phyloP scores from a whole-genome alignment of 2,797 vertebrate species.

The Sarcoramphus papa region DNA sequence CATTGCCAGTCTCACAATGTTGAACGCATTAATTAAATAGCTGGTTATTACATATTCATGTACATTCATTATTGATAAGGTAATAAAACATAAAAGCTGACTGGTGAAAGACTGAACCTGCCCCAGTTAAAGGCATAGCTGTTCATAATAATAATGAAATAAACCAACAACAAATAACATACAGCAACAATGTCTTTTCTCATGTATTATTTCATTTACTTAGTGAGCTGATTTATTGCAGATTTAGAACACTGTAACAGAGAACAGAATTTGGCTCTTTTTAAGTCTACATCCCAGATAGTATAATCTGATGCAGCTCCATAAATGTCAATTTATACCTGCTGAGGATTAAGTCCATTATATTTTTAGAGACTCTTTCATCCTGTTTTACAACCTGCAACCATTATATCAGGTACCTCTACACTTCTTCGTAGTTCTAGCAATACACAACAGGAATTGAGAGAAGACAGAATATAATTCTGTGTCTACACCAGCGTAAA shows the following conservation, averaged over 20 bases:
- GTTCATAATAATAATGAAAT: background rate
- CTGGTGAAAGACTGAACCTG: constrained; percentile 21
- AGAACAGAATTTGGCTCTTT: background rate
- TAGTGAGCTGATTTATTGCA: background rate
- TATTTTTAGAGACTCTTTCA: constrained; percentile 8
- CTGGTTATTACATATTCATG: constrained; percentile 57
- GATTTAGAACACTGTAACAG: background rate
- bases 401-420: background rate
- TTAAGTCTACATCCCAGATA: background rate
- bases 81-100: constrained; percentile 60
- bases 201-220: background rate
- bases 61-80: constrained; percentile 56
- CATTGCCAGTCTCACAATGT: background rate
- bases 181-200: background rate
- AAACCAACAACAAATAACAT: background rate
- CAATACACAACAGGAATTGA: background rate
- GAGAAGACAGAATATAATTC: background rate
- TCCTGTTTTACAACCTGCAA: background rate
- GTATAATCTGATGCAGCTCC: background rate
- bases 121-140: constrained; percentile 37
- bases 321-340: background rate
- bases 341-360: background rate
- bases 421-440: background rate
- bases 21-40: constrained; percentile 53
- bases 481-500: background rate